Base-by-base conservation (phyloP, 1,140 invertebrate genomes). In the Macrosteles quadrilineatus region DNA sequence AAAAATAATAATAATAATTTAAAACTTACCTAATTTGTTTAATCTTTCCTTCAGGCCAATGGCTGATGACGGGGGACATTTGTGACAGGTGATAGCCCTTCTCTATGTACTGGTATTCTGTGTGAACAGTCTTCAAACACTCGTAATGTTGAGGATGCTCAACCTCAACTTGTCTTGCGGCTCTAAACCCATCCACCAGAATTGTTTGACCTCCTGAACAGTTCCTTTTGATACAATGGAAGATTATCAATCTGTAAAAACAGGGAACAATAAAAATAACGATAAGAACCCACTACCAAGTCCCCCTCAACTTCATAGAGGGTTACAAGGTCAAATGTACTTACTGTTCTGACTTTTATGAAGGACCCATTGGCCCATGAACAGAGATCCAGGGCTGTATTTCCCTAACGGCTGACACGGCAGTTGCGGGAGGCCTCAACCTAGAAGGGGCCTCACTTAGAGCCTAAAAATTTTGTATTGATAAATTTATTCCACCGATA, bases 101-200 rank as follows among this genome's bases (percentile, higher is more conserved):
- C 68, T 89, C 88, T 14, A 86, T 77, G 74, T 89, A 92, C 72
- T 91, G 85, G 1, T 86, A 87, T 47, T 87, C 84, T 27, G 91
- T 77, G 2, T 81, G 76, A 27, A 82, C 83, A 1, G 75, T 81
- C 0, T 80, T 82, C 2, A 93, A 80, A 21, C 85, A 76, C 3
- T 87, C 74, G 73, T 86, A 92, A 43, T 83, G 82, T 1, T 83
- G 76, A 3, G 84, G 85, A 77, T 81, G 74, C 1, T 76, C 23
- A 80, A 71, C 45, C 80, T 83, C 21, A 92, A 76, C 65, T 82
- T 78, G n/a, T 81, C 29, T 75, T 0, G 88, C 89, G 21, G 84
- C 87, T 69, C 86, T 80, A 75, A 91, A 87, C 0, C 90, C 90
- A 75, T 92, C 91, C 0, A 88, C 86, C 12, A 91, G 79, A 29